A percentile compares a stretch with the other conserved stretches of the same genome.
phyloP scores from a whole-genome alignment of 2,113 vertebrate genomes.

The Phocoena sinus region DNA sequence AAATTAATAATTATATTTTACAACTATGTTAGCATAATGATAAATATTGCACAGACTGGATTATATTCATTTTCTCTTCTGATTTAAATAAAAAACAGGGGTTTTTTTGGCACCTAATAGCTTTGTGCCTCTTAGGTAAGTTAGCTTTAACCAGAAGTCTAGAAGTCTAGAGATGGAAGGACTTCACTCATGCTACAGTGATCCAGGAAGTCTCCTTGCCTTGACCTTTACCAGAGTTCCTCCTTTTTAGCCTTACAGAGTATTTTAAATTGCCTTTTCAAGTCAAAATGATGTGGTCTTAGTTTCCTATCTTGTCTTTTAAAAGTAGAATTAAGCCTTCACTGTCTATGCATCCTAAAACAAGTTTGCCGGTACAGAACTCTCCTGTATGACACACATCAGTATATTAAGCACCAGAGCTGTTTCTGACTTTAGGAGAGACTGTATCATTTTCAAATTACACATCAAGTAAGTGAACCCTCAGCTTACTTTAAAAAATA shows the following conservation, averaged over 20 bases:
- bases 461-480: background rate
- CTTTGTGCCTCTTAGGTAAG: background rate
- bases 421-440: background rate
- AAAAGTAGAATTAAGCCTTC: background rate
- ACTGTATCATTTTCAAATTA: background rate
- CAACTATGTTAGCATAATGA: background rate
- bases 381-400: background rate
- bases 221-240: background rate
- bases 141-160: background rate
- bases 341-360: background rate
- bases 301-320: background rate
- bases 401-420: background rate
- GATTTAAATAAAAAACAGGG: background rate
- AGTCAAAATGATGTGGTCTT: background rate
- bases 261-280: background rate
- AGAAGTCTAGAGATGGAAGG: background rate
- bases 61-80: background rate
- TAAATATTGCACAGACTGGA: background rate
- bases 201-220: background rate
- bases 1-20: background rate
- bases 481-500: background rate
- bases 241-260: background rate
- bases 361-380: background rate
- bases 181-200: background rate
- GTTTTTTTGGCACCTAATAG: background rate